Evolutionary conservation across 2,113 vertebrate species (phyloP).

Genomic region (Nymphicus hollandicus): DNA sequence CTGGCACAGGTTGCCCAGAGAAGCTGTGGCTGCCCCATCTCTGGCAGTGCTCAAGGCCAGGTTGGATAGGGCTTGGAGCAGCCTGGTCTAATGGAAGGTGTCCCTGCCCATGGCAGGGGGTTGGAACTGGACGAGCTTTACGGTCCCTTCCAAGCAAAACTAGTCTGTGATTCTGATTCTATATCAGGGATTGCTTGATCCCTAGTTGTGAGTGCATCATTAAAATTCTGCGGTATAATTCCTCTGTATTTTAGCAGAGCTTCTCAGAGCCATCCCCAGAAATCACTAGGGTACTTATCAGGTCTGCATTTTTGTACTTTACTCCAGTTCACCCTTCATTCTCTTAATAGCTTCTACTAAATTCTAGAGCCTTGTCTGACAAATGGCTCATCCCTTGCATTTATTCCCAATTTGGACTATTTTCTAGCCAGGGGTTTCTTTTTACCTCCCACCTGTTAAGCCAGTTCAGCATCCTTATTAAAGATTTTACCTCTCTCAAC

Average conservation of each 20-base stretch:
- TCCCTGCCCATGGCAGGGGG: neutral
- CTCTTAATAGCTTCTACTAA: neutral
- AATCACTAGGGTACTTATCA: neutral
- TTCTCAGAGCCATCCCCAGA: neutral
- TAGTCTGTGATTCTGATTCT: neutral
- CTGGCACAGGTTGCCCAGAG: too few species aligned
- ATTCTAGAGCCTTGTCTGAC: neutral
- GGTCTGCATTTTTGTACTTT: neutral
- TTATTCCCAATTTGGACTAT: neutral
- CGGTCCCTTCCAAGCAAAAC: neutral
- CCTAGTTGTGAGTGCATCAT: neutral
- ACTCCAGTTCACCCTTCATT: neutral
- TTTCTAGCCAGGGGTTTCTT: neutral
- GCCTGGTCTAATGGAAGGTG: neutral
- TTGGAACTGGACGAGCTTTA: neutral
- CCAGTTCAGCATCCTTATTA: neutral
- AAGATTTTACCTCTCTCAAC: neutral
- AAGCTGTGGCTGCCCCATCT: neutral
- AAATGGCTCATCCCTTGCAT: neutral
- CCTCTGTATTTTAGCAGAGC: neutral
- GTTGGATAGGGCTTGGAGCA: neutral
- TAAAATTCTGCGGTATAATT: neutral
- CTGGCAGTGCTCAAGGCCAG: neutral
- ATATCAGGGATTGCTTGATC: neutral
- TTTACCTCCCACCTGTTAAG: neutral